A percentile compares a stretch with the other conserved stretches of the same genome.
Conservation (phyloP, 2,113 vertebrate species). For the Maccullochella peelii region DNA sequence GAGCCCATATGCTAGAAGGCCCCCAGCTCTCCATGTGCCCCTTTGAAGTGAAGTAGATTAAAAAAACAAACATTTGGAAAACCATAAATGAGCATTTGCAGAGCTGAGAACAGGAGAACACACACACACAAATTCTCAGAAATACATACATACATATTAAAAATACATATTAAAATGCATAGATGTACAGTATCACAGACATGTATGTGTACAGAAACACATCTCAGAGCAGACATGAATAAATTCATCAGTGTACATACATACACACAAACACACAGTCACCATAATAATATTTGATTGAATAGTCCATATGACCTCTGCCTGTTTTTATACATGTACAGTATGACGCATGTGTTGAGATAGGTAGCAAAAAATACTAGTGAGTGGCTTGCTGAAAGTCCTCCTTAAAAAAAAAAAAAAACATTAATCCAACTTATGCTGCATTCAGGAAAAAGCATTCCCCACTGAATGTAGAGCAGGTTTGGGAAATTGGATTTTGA, state of each 20-base stretch:
- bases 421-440: conserved; percentile 29
- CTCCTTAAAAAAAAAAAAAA: not conserved
- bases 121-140: conserved; percentile 3
- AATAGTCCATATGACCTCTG: conserved; percentile 25
- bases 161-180: conserved; percentile 36
- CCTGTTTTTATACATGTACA: conserved; percentile 1
- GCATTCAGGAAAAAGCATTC: conserved; percentile 45
- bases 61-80: conserved; percentile 73
- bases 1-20: conserved; percentile 66
- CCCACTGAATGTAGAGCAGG: conserved; percentile 59
- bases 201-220: not conserved
- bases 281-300: conserved; percentile 28
- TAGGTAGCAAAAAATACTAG: not conserved
- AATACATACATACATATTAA: conserved; percentile 13
- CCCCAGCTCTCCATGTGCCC: conserved; percentile 69
- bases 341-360: conserved; percentile 10
- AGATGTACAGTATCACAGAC: conserved; percentile 15
- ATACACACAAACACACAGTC: conserved; percentile 6
- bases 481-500: conserved; percentile 74
- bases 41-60: conserved; percentile 77
- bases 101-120: conserved; percentile 36
- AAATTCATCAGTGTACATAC: conserved; percentile 11
- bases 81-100: conserved; percentile 67
- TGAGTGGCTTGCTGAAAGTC: not conserved
- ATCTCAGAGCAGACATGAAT: conserved; percentile 15